phyloP scores from a whole-genome alignment of 2,113 vertebrate species.

The Tupaia tana region DNA sequence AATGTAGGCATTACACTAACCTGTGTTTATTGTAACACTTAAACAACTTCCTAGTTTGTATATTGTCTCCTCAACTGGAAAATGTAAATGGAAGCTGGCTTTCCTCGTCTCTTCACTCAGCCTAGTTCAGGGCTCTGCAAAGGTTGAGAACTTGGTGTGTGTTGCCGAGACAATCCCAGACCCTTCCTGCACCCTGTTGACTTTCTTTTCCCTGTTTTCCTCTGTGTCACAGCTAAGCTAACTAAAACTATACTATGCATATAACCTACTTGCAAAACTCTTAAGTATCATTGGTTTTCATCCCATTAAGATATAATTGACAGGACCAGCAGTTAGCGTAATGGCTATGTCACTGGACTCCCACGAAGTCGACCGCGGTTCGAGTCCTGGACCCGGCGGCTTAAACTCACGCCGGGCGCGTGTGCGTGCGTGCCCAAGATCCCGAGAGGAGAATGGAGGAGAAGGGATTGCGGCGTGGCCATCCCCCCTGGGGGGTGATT shows the following conservation, averaged over 20 bases:
- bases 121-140: neutral
- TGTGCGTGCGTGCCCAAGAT: no score
- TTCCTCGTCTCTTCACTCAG: neutral
- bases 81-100: neutral
- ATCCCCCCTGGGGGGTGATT: no score
- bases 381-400: no score
- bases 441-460: no score
- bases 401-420: no score
- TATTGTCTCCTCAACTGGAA: neutral
- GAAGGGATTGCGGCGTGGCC: no score
- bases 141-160: neutral
- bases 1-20: neutral
- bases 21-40: neutral
- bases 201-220: conserved; percentile 13
- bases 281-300: neutral
- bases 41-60: neutral
- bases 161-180: neutral
- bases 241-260: neutral
- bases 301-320: neutral
- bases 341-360: no score
- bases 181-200: neutral
- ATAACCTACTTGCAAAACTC: neutral
- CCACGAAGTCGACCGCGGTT: no score
- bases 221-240: neutral
- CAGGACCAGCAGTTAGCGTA: no score